Conservation (phyloP, 2,888 invertebrate species). For the Caenorhabditis sulstoni region DNA sequence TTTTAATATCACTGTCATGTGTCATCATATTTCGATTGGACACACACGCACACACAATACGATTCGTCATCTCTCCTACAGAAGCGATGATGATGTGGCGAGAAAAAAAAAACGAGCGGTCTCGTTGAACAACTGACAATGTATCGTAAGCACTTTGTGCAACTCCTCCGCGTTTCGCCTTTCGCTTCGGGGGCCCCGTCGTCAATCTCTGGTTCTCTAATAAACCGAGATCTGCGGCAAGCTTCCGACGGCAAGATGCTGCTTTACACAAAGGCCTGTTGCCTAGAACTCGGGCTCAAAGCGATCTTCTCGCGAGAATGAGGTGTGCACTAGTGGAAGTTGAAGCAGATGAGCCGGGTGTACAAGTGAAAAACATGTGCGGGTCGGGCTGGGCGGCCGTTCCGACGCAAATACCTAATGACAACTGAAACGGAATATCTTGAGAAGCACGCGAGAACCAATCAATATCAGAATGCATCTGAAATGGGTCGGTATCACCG, state of each 20-base stretch:
- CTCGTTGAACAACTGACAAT: slow-evolving; percentile 42
- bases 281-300: slow-evolving; percentile 18
- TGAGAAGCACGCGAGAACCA: slow-evolving; percentile 3
- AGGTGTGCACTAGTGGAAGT: slow-evolving; percentile 41
- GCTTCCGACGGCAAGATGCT: slow-evolving; percentile 14
- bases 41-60: not conserved
- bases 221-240: slow-evolving; percentile 21
- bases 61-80: slow-evolving; percentile 18
- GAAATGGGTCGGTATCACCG: too few species aligned
- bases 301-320: slow-evolving; percentile 39
- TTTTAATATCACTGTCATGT: slow-evolving; percentile 19
- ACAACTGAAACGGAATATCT: not conserved
- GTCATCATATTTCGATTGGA: slow-evolving; percentile 28
- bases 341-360: slow-evolving; percentile 7
- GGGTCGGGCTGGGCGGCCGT: not conserved
- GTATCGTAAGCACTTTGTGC: slow-evolving; percentile 20
- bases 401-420: not conserved
- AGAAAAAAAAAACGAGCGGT: slow-evolving; percentile 20
- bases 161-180: slow-evolving; percentile 23
- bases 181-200: slow-evolving; percentile 17
- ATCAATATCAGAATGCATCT: too few species aligned
- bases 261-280: slow-evolving; percentile 25
- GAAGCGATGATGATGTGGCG: slow-evolving; percentile 14
- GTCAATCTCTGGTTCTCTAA: slow-evolving; percentile 56
- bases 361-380: slow-evolving; percentile 28